Conservation (phyloP, 2,888 invertebrate species). For the Panzeria rudis region DNA sequence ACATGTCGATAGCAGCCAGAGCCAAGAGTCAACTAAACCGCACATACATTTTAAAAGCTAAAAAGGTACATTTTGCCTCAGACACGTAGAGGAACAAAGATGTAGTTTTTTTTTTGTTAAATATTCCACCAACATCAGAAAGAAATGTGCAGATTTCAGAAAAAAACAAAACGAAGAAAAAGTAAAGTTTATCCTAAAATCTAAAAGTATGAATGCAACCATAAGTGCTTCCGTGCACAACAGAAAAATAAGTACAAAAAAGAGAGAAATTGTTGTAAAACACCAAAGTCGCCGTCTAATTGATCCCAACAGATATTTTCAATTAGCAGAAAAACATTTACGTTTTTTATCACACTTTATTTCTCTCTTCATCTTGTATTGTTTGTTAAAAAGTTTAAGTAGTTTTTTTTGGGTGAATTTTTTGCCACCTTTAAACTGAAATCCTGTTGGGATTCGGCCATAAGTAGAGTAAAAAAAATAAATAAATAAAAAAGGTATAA, state of each 20-base stretch:
- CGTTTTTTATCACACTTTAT: conserved; percentile 71
- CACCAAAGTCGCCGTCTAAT: conserved; percentile 78
- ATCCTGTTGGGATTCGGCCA: conserved; percentile 77
- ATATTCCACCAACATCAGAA: background rate
- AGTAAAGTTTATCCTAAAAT: conserved; percentile 65
- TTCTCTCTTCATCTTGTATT: conserved; percentile 73
- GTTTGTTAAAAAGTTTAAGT: conserved; percentile 61
- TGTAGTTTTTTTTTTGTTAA: conserved; percentile 2
- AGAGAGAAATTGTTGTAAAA: conserved; percentile 59
- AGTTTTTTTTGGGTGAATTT: conserved; percentile 69
- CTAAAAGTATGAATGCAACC: conserved; percentile 62
- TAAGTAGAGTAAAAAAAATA: conserved; percentile 64
- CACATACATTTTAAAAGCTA: conserved; percentile 50
- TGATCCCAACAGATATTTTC: conserved; percentile 84
- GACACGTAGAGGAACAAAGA: conserved; percentile 51
- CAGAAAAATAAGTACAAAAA: conserved; percentile 26
- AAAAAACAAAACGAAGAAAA: conserved; percentile 27
- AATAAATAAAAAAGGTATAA: conserved; percentile 76
- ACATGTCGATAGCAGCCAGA: conserved; percentile 62
- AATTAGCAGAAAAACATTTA: conserved; percentile 82
- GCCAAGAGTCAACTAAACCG: conserved; percentile 58
- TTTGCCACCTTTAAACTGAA: conserved; percentile 79
- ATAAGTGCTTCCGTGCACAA: conserved; percentile 69
- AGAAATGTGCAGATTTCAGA: conserved; percentile 40
- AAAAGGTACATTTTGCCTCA: conserved; percentile 66